A percentile compares a stretch with the other conserved stretches of the same genome.
Conservation (phyloP, 37 sponge, comb jelly and placozoan genomes). For the Spongia lamella region DNA sequence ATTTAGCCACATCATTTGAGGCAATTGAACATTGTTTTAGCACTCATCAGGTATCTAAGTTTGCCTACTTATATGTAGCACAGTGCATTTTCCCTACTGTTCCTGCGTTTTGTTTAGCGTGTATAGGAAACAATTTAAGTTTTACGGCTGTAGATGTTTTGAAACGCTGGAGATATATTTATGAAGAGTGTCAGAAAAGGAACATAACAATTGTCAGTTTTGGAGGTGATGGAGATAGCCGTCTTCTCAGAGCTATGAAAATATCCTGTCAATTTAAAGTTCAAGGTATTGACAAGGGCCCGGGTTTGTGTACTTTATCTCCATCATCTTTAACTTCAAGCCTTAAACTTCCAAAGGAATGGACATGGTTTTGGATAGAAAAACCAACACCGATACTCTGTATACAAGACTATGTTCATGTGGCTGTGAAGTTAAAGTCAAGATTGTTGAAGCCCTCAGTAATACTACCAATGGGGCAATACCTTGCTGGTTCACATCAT, state of each 20-base stretch:
- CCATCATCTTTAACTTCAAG: no score
- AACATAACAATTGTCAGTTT: constrained; percentile 6
- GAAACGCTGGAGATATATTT: constrained; percentile 19
- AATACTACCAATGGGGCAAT: constrained; percentile 16
- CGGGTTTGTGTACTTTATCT: constrained; percentile 14
- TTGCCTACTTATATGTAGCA: constrained; percentile 31
- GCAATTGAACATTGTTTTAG: no score
- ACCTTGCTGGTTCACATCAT: constrained; percentile 28
- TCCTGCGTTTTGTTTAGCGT: constrained; percentile 28
- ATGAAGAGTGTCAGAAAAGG: constrained; percentile 7
- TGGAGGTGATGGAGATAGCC: constrained; percentile 40
- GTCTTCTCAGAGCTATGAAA: constrained; percentile 13
- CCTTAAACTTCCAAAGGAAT: not conserved
- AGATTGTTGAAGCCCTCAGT: constrained; percentile 17
- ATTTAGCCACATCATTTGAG: constrained; percentile 9
- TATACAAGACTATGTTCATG: constrained; percentile 37
- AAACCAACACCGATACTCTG: constrained; percentile 24
- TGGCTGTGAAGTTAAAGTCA: constrained; percentile 38
- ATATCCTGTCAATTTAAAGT: not conserved
- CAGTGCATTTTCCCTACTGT: constrained; percentile 7
- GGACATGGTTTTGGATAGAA: constrained; percentile 28
- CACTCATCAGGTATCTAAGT: constrained; percentile 26
- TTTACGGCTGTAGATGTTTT: constrained; percentile 11
- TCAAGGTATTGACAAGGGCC: not conserved
- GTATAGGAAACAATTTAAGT: constrained; percentile 19